phyloP scores from a whole-genome alignment of 2,113 vertebrate genomes.

The Emydocephalus ijimae region DNA sequence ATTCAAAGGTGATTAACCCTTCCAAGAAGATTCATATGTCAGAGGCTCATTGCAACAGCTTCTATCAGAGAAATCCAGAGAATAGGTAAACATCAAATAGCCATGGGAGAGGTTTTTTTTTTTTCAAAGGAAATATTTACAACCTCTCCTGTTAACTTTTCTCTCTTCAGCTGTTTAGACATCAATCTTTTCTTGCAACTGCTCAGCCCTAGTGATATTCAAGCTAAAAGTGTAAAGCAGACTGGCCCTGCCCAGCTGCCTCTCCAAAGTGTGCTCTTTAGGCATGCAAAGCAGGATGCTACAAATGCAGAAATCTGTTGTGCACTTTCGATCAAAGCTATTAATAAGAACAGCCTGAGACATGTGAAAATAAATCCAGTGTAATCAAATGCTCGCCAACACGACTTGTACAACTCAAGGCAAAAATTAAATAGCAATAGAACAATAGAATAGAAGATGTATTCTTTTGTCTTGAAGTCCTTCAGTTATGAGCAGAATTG shows the following conservation, averaged over 20 bases:
- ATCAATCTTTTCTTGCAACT: conserved; percentile 41
- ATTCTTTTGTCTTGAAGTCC: conserved; percentile 45
- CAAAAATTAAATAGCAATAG: conserved; percentile 58
- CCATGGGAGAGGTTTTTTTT: no score
- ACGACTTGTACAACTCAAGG: conserved; percentile 49
- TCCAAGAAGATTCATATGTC: neutral
- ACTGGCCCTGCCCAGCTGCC: conserved; percentile 20
- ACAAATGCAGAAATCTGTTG: conserved; percentile 46
- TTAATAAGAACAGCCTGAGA: conserved; percentile 66
- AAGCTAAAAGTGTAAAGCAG: conserved; percentile 1
- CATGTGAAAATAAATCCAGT: conserved; percentile 65
- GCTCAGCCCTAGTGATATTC: conserved; percentile 36
- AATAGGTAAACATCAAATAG: neutral
- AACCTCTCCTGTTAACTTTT: conserved; percentile 34
- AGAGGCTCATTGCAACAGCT: neutral
- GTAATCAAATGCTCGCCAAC: conserved; percentile 64
- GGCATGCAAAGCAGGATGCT: conserved; percentile 52
- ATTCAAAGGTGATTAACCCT: neutral
- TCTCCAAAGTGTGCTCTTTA: conserved; percentile 32
- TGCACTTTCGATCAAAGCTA: conserved; percentile 44
- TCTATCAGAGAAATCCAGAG: neutral
- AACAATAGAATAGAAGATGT: neutral
- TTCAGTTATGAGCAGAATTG: conserved; percentile 35
- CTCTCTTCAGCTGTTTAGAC: conserved; percentile 47
- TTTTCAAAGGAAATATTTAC: neutral